These are phyloP conservation scores for Bos indicus DNA, from an alignment of 2,113 vertebrate genomes.

Conservation along the genomic window DNA sequence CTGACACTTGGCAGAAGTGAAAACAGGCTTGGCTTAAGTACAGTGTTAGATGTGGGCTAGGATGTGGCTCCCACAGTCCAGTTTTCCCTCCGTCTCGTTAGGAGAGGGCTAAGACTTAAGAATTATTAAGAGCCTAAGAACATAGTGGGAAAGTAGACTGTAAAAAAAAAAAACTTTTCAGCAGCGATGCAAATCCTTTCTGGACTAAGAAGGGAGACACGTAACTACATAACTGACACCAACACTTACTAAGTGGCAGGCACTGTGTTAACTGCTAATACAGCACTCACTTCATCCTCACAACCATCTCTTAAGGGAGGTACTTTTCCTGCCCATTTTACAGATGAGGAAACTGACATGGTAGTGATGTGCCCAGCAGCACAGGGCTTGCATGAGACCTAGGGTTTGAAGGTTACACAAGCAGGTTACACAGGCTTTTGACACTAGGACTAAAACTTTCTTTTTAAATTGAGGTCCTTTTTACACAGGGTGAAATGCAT, in stretches of 20 bases:
- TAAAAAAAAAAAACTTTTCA: too few relatives aligned
- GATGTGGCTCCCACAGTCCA: neutral
- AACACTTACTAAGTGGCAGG: neutral
- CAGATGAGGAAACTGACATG: neutral
- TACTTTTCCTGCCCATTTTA: neutral
- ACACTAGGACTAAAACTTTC: neutral
- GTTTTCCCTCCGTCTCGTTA: fast-evolving
- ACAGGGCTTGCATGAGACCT: neutral
- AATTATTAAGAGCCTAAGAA: neutral
- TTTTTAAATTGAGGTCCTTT: neutral
- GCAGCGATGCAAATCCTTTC: neutral
- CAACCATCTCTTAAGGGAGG: neutral
- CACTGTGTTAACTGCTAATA: neutral
- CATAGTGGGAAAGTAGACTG: fast-evolving
- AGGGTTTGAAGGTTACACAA: neutral
- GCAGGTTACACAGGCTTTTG: neutral
- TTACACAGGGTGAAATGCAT: neutral
- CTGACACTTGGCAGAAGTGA: neutral
- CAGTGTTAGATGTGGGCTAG: neutral
- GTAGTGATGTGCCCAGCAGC: neutral
- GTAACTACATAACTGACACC: neutral
- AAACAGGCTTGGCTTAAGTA: neutral
- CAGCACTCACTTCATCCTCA: neutral
- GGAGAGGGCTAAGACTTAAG: neutral
- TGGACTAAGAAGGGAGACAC: neutral